phyloP scores from a whole-genome alignment of 1,140 invertebrate genomes.

The Phthorimaea operculella region DNA sequence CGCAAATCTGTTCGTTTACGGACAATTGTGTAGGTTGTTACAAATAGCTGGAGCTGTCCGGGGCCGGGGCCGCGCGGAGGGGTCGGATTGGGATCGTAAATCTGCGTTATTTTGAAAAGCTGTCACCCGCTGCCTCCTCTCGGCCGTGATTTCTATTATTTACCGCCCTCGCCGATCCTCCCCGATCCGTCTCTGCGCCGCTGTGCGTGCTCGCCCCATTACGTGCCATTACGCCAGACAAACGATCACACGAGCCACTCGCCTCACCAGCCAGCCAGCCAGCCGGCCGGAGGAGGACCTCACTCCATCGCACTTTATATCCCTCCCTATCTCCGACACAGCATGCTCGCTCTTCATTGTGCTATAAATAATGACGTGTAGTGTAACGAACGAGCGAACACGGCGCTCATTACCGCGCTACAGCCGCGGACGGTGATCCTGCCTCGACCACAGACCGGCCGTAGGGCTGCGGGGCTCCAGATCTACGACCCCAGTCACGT shows the following conservation, averaged over 20 bases:
- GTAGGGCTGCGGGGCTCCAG: too few relatives aligned
- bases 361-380: not conserved
- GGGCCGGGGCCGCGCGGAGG: too few relatives aligned
- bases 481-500: too few relatives aligned
- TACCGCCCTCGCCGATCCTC: not conserved
- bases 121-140: not conserved
- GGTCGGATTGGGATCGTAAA: not conserved
- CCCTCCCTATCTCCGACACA: too few relatives aligned
- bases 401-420: not conserved
- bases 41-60: not conserved
- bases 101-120: not conserved
- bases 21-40: conserved; percentile 1
- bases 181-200: not conserved
- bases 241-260: not conserved
- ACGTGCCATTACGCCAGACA: not conserved
- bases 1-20: not conserved
- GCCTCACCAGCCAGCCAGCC: not conserved
- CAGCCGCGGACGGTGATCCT: too few relatives aligned
- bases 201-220: not conserved
- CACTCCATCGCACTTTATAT: too few relatives aligned
- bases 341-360: not conserved
- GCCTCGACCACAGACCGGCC: too few relatives aligned
- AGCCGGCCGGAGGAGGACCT: too few relatives aligned
- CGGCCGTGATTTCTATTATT: not conserved
- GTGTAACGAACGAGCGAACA: not conserved